These are phyloP conservation scores for Channa striata DNA, from an alignment of 2,797 vertebrate genomes.

Conservation along the genomic window DNA sequence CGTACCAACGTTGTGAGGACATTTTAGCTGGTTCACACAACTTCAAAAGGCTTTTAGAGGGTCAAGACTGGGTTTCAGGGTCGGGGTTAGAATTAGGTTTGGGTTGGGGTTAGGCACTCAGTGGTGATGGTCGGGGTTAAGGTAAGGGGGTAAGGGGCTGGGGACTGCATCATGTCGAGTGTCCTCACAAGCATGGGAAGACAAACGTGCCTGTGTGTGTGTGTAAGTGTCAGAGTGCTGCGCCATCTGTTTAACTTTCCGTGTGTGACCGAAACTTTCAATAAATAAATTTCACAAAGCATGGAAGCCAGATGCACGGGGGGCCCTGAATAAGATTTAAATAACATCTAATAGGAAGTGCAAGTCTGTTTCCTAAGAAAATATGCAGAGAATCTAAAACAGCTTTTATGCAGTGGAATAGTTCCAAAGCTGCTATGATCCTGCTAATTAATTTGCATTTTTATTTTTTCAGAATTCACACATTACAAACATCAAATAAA, in stretches of 20 bases:
- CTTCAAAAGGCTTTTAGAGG: too few relatives aligned
- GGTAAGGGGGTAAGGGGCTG: too few relatives aligned
- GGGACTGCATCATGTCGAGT: too few relatives aligned
- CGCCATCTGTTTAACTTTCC: conserved; percentile 93
- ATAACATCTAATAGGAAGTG: conserved; percentile 37
- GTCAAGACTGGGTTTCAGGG: too few relatives aligned
- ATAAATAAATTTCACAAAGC: conserved; percentile 86
- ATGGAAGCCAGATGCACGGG: conserved; percentile 82
- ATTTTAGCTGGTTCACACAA: too few relatives aligned
- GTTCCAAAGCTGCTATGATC: neutral
- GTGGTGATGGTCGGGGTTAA: too few relatives aligned
- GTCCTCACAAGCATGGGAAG: too few relatives aligned
- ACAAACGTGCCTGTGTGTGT: conserved; percentile 37
- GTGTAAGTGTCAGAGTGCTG: conserved; percentile 53
- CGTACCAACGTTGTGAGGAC: too few relatives aligned
- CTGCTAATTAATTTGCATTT: conserved; percentile 5
- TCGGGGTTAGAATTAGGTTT: too few relatives aligned
- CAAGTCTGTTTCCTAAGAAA: conserved; percentile 55
- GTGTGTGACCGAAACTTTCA: conserved; percentile 93
- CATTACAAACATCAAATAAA: conserved; percentile 29
- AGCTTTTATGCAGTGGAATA: conserved; percentile 28
- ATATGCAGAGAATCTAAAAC: conserved; percentile 54
- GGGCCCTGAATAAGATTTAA: conserved; percentile 83
- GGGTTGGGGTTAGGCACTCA: too few relatives aligned
- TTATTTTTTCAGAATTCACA: conserved; percentile 14